Conservation (phyloP, 2,888 invertebrate genomes). For the Cyrtodaria siliqua region DNA sequence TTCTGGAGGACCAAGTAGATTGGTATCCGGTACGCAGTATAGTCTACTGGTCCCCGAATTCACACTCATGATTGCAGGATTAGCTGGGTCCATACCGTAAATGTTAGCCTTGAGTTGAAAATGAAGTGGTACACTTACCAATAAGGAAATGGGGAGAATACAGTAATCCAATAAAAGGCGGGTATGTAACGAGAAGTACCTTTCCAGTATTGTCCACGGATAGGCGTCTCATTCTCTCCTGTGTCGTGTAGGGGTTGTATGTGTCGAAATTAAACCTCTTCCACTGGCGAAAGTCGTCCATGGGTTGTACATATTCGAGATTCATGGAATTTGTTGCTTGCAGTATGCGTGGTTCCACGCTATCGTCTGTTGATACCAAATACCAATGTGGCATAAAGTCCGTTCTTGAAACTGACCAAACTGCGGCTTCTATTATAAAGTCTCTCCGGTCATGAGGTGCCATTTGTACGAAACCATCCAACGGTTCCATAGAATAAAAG, state of each 20-base stretch:
- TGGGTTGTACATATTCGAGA: constrained; percentile 68
- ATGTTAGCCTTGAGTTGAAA: no score
- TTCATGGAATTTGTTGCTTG: constrained; percentile 51
- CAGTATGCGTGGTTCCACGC: constrained; percentile 61
- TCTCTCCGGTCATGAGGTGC: constrained; percentile 31
- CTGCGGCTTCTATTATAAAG: constrained; percentile 42
- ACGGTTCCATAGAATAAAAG: constrained; percentile 65
- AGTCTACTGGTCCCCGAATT: no score
- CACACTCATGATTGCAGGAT: no score
- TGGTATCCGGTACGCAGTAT: no score
- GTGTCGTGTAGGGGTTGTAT: constrained; percentile 74
- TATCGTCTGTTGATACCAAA: constrained; percentile 50
- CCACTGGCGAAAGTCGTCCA: constrained; percentile 70
- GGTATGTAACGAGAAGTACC: constrained; percentile 19
- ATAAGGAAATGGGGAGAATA: no score
- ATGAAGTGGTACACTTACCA: no score
- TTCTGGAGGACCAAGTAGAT: no score
- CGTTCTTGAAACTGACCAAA: constrained; percentile 71
- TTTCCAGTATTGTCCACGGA: constrained; percentile 30
- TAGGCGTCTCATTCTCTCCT: constrained; percentile 42
- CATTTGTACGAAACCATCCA: constrained; percentile 54
- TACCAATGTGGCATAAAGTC: constrained; percentile 78
- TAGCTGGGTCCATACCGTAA: no score
- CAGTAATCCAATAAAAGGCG: neutral
- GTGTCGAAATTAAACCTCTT: constrained; percentile 66